A percentile compares a stretch with the other conserved stretches of the same genome.
phyloP scores from a whole-genome alignment of 2,797 vertebrate species.

The Arctocebus calabarensis region DNA sequence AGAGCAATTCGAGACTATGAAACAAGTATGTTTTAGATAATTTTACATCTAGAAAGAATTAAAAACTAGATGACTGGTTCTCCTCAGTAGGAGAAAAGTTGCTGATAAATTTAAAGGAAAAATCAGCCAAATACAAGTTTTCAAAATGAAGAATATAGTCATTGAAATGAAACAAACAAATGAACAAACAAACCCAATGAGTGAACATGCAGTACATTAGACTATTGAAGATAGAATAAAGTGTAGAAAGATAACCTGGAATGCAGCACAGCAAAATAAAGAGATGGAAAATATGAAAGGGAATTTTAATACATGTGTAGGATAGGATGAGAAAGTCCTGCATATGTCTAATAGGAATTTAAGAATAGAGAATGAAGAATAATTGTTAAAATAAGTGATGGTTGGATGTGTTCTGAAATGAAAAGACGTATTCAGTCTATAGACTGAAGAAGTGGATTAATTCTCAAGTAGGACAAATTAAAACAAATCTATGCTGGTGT shows the following conservation, averaged over 20 bases:
- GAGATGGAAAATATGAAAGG: not conserved
- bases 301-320: not conserved
- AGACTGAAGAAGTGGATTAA: not conserved
- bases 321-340: not conserved
- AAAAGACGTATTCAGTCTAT: not conserved
- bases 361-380: not conserved
- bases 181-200: not conserved
- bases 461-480: not conserved
- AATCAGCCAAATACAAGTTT: not conserved
- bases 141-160: not conserved
- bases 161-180: not conserved
- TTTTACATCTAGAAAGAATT: not conserved
- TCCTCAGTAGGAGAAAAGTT: not conserved
- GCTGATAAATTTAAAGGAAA: not conserved
- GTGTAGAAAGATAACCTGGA: not conserved
- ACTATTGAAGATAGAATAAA: not conserved
- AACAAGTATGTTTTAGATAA: not conserved
- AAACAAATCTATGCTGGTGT: not conserved
- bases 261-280: not conserved
- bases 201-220: no score
- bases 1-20: not conserved
- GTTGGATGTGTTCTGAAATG: not conserved
- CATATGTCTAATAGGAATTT: not conserved
- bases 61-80: not conserved
- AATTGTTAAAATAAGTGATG: not conserved